Conservation (phyloP, 2,888 invertebrate species). For the Polylopha cassiicola region DNA sequence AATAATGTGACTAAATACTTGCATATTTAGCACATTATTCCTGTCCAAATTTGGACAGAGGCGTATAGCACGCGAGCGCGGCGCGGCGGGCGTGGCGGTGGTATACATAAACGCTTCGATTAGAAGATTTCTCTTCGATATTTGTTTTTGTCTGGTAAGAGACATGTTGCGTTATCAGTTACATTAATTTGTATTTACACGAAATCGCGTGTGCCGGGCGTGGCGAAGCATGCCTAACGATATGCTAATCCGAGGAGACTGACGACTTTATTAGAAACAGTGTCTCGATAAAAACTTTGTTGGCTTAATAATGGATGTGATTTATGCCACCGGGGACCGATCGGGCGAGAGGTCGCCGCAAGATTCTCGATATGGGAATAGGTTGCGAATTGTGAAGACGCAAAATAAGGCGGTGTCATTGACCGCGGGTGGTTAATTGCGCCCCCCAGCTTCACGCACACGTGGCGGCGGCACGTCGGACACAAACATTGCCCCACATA, state of each 20-base stretch:
- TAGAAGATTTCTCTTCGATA: conserved; percentile 10
- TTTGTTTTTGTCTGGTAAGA: conserved; percentile 10
- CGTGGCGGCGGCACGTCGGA: conserved; percentile 43
- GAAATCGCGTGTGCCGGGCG: conserved; percentile 17
- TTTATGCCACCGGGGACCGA: conserved; percentile 6
- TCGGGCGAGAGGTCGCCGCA: background rate
- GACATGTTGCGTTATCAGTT: conserved; percentile 17
- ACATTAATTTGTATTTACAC: conserved; percentile 17
- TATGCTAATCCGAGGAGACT: conserved; percentile 17
- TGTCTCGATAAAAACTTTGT: conserved; percentile 11
- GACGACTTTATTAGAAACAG: conserved; percentile 18
- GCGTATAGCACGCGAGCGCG: conserved; percentile 3
- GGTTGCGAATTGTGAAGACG: conserved; percentile 34
- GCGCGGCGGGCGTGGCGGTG: background rate
- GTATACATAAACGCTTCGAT: too few species aligned
- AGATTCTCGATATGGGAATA: conserved; percentile 35
- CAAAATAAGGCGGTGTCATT: conserved; percentile 47
- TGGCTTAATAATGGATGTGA: too few species aligned
- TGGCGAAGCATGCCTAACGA: conserved; percentile 15
- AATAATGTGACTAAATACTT: too few species aligned
- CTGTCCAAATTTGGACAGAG: conserved; percentile 9
- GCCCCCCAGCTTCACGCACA: conserved; percentile 35
- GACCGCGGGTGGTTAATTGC: conserved; percentile 67
- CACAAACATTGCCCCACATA: conserved; percentile 58
- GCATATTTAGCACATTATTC: too few species aligned